Evolutionary conservation across 23 tunicate genomes (phyloP), one percentile per base, ranked within the genome.

Genomic region (Halocynthia aurantium): DNA sequence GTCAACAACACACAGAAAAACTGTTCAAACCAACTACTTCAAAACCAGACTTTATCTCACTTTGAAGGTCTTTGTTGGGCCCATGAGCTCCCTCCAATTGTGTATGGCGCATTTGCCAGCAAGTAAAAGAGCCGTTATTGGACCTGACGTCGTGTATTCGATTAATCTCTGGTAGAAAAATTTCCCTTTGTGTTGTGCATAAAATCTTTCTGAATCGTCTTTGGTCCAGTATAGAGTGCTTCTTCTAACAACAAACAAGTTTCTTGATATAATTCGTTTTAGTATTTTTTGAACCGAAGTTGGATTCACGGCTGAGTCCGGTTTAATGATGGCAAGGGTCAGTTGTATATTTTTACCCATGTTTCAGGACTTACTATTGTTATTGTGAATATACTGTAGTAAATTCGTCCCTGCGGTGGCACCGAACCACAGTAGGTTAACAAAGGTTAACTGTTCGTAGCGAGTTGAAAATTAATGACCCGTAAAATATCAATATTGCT

Each of bases 251-350:
- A 92, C 82, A 63, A 18, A 61, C 67, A 92, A 85, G 6, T 78
- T 68, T 7, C 83, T 79, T 58, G 50, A 7, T 19, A 77, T 55
- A 66, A 82, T 67, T 6, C 8, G 55, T 62, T 82, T 75, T 54
- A 74, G 79, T 56, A 92, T 74, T 8, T 62, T 50, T 49, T 73
- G 62, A n/a, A 82, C 78, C 7, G 64, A 8, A 19, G 50, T 51
- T 20, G 85, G 80, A 70, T 83, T 86, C 22, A 52, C 75, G 17
- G 98, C 98, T 62, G 79, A 67, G 55, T 86, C 92, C 53, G 98
- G 98, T 78, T 92, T 92, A 31, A 92, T 11, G 18, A 92, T 67
- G 7, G 88, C 98, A 8, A 92, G 65, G 6, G 98, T 92, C 10
- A 90, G 55, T 73, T 90, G 93, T 12, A 75, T 67, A 62, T 20